Evolutionary conservation across 2,113 vertebrate genomes (phyloP).

Genomic region (Labeo catla): DNA sequence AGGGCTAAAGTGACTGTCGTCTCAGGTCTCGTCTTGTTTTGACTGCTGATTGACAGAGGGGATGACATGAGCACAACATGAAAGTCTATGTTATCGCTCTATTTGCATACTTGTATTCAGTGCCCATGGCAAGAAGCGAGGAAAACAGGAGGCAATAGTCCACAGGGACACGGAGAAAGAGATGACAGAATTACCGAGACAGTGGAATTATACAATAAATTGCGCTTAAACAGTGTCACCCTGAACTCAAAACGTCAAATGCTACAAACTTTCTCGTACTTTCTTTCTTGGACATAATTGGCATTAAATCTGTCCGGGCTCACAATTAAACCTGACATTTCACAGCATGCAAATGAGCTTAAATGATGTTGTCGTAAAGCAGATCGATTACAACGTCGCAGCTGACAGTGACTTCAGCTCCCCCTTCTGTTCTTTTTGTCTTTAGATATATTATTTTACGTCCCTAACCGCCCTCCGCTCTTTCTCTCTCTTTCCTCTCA

Average conservation of each 20-base stretch:
- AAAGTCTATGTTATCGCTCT: constrained; percentile 63
- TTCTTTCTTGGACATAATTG: constrained; percentile 57
- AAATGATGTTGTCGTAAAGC: constrained; percentile 71
- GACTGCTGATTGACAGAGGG: constrained; percentile 44
- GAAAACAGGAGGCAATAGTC: constrained; percentile 60
- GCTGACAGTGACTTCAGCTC: constrained; percentile 49
- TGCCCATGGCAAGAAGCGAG: constrained; percentile 65
- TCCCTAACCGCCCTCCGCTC: not conserved
- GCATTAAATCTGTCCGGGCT: constrained; percentile 68
- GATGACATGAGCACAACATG: constrained; percentile 63
- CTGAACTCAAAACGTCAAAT: constrained; percentile 19
- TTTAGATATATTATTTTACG: not conserved
- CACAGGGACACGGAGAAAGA: constrained; percentile 52
- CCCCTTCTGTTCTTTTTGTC: not conserved
- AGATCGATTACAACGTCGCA: constrained; percentile 69
- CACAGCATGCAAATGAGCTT: constrained; percentile 72
- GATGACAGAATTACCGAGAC: constrained; percentile 47
- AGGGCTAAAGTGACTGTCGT: constrained; percentile 52
- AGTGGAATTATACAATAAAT: constrained; percentile 58
- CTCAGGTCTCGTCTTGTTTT: constrained; percentile 58
- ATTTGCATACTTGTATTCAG: constrained; percentile 68
- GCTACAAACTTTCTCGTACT: constrained; percentile 43
- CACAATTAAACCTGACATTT: constrained; percentile 75
- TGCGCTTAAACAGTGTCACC: constrained; percentile 55
- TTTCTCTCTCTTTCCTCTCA: not conserved